These are phyloP conservation scores for Epizoanthus rinbou DNA, from an alignment of 92 coral and sea anemone genomes.

Conservation along the genomic window DNA sequence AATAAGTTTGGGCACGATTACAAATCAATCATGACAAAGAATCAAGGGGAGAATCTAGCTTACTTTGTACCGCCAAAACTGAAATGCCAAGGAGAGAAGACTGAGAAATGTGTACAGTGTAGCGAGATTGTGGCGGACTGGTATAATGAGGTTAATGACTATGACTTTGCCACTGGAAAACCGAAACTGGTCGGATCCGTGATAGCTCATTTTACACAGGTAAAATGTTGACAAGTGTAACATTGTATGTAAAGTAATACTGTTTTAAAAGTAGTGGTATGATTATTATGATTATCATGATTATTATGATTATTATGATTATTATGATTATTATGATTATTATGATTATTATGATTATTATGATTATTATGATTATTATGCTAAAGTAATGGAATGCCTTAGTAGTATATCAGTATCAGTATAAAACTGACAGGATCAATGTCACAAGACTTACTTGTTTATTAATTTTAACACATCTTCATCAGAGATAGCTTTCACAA, in stretches of 20 bases:
- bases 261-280: too few species aligned
- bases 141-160: conserved; percentile 31
- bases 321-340: too few species aligned
- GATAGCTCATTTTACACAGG: conserved; percentile 28
- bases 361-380: too few species aligned
- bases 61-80: conserved; percentile 12
- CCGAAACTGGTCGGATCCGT: conserved; percentile 10
- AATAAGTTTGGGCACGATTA: conserved; percentile 18
- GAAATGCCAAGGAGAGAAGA: conserved; percentile 21
- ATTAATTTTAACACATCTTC: conserved; percentile 50
- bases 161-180: conserved; percentile 21
- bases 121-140: conserved; percentile 26
- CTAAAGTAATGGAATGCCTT: too few species aligned
- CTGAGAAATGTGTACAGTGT: conserved; percentile 9
- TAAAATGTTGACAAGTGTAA: background rate
- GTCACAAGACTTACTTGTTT: conserved; percentile 50
- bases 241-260: too few species aligned
- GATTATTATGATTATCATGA: too few species aligned
- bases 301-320: too few species aligned
- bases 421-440: too few species aligned
- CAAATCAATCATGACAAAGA: background rate
- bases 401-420: too few species aligned
- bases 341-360: too few species aligned
- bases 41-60: conserved; percentile 24
- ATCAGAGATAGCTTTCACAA: conserved; percentile 53